Percentiles rank a stretch among this genome's conserved stretches.
phyloP scores from a whole-genome alignment of 2,888 invertebrate species.

The Mesoligia furuncula region DNA sequence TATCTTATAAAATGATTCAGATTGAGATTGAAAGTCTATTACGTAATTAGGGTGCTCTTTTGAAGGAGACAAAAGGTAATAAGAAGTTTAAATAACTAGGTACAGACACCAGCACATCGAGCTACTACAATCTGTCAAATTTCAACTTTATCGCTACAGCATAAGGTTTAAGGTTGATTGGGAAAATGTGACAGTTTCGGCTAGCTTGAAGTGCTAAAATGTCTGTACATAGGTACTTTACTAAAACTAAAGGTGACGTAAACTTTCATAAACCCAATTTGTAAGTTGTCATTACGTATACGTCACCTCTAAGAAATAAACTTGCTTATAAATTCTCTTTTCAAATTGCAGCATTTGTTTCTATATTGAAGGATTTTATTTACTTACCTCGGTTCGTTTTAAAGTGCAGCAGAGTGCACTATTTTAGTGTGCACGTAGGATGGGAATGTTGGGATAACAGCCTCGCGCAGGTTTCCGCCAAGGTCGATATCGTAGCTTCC shows the following conservation, averaged over 20 bases:
- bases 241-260: not conserved
- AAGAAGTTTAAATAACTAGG: not conserved
- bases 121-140: no score
- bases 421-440: slow-evolving; percentile 45
- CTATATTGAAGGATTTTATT: slow-evolving; percentile 6
- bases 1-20: not conserved
- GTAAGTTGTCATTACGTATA: not conserved
- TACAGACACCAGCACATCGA: no score
- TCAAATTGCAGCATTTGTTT: slow-evolving; percentile 24
- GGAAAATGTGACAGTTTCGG: no score
- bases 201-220: no score
- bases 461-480: slow-evolving; percentile 70
- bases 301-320: not conserved
- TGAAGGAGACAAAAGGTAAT: not conserved
- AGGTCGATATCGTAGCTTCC: slow-evolving; percentile 79
- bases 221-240: not conserved
- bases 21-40: no score
- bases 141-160: no score
- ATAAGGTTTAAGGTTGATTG: no score
- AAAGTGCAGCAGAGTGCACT: slow-evolving; percentile 42
- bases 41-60: not conserved
- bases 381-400: slow-evolving; percentile 5
- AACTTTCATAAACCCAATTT: not conserved
- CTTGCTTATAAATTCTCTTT: slow-evolving; percentile 1
- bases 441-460: slow-evolving; percentile 63